Evolutionary conservation across 2,797 vertebrate genomes (phyloP).

Genomic region (Parauchenoglanis ngamensis): DNA sequence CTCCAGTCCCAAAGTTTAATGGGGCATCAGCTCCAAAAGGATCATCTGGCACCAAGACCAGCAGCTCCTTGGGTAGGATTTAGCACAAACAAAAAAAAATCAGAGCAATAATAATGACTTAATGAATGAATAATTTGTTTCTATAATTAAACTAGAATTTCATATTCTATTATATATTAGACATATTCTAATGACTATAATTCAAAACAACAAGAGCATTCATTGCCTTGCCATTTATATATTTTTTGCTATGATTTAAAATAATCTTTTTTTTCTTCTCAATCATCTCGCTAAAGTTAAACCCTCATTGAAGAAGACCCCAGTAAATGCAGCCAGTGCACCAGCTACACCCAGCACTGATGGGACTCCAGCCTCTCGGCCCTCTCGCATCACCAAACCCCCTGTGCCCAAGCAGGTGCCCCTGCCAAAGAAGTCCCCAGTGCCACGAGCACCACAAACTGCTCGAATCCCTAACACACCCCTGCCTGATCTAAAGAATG

Average conservation of each 20-base stretch:
- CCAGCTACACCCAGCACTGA: conserved; percentile 66
- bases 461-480: conserved; percentile 73
- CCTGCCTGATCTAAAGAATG: conserved; percentile 86
- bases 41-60: conserved; percentile 58
- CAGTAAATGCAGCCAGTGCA: conserved; percentile 57
- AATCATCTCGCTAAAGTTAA: conserved; percentile 35
- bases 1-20: conserved; percentile 75
- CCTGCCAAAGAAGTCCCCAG: conserved; percentile 75
- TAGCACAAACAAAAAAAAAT: background rate
- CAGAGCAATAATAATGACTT: too few relatives aligned
- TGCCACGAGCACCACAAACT: conserved; percentile 71
- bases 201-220: background rate
- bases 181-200: background rate
- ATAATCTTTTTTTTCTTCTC: background rate
- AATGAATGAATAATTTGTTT: background rate
- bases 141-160: background rate
- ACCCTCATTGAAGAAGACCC: conserved; percentile 62
- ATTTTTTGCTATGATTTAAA: background rate
- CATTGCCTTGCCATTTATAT: background rate
- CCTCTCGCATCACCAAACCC: conserved; percentile 78
- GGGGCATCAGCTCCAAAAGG: conserved; percentile 69
- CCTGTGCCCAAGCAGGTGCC: conserved; percentile 75
- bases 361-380: conserved; percentile 59
- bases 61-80: conserved; percentile 18
- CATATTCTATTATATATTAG: background rate